Conservation (phyloP, 2,113 vertebrate species). For the Collichthys lucidus region DNA sequence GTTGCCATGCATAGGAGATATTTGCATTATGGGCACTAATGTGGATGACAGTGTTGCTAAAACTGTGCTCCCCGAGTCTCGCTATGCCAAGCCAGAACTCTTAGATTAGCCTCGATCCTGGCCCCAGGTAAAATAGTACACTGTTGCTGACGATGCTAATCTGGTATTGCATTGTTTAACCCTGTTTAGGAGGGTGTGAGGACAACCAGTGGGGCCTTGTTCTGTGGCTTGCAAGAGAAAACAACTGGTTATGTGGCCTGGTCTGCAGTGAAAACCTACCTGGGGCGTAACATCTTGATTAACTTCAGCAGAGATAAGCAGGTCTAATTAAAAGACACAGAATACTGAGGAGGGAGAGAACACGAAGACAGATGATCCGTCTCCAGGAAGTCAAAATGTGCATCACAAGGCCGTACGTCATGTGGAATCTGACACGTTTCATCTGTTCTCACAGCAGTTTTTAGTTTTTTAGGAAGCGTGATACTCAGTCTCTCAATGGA, state of each 20-base stretch:
- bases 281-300: not conserved
- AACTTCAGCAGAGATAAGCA: not conserved
- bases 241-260: no score
- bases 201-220: no score
- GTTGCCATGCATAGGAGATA: not conserved
- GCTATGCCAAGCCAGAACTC: not conserved
- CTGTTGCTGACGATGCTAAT: not conserved
- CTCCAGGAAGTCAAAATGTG: not conserved
- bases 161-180: not conserved
- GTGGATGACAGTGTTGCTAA: not conserved
- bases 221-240: no score
- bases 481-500: slow-evolving; percentile 9
- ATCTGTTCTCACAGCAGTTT: not conserved
- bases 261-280: not conserved
- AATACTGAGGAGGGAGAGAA: not conserved
- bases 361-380: not conserved
- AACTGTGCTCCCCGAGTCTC: not conserved
- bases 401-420: not conserved
- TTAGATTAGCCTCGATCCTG: not conserved
- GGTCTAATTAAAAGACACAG: not conserved
- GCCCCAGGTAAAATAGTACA: not conserved
- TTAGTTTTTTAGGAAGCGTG: not conserved
- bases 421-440: not conserved
- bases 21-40: not conserved
- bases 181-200: not conserved